Percentiles rank a stretch among this genome's conserved stretches.
Evolutionary conservation across 1,140 invertebrate species (phyloP).

Genomic region (Drosophila nasuta): DNA sequence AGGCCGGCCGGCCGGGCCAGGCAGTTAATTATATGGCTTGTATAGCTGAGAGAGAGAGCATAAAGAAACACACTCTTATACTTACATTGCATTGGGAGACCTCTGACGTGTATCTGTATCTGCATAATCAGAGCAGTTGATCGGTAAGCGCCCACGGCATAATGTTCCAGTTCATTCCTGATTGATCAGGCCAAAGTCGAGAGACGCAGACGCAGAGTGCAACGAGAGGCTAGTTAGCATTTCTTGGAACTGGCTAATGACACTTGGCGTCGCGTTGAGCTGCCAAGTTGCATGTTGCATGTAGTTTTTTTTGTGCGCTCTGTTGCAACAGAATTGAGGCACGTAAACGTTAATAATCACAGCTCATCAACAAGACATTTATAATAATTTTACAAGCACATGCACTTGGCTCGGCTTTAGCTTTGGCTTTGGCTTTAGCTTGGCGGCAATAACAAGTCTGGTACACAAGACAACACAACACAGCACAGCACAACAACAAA

Average conservation of each 20-base stretch:
- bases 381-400: conserved; percentile 78
- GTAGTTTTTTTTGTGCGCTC: conserved; percentile 8
- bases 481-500: conserved; percentile 13
- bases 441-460: conserved; percentile 6
- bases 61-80: conserved; percentile 9
- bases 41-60: conserved; percentile 20
- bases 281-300: conserved; percentile 60
- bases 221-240: conserved; percentile 69
- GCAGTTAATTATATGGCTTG: conserved; percentile 64
- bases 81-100: neutral
- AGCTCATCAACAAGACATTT: conserved; percentile 80
- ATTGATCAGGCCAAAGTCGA: conserved; percentile 60
- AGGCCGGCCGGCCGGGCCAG: conserved; percentile 35
- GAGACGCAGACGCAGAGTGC: conserved; percentile 17
- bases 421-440: conserved; percentile 3
- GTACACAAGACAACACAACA: neutral
- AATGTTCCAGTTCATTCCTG: conserved; percentile 59
- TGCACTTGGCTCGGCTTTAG: conserved; percentile 26
- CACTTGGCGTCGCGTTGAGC: conserved; percentile 58
- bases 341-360: conserved; percentile 81
- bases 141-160: conserved; percentile 71
- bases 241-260: conserved; percentile 78
- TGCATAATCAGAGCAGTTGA: conserved; percentile 71
- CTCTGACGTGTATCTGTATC: conserved; percentile 24
- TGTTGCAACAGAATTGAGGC: conserved; percentile 60